Evolutionary conservation across 2,797 vertebrate genomes (phyloP), one percentile per base, ranked within the genome.

Genomic region (Phyllotis vaccarum): DNA sequence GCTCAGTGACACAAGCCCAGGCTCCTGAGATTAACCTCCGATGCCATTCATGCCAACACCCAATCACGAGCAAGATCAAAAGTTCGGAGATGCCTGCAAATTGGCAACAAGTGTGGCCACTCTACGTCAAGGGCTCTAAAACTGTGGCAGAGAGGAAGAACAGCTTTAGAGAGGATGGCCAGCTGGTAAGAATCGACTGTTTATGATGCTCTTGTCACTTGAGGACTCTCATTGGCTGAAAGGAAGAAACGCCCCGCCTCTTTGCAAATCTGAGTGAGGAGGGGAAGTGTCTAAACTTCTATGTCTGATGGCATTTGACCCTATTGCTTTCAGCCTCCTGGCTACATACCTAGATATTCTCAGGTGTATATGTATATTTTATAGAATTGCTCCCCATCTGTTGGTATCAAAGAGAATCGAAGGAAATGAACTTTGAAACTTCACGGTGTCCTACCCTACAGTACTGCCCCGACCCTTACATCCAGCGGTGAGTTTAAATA

Each of bases 391-490:
- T 98, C 97, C 79, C 90, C 94, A 96, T 95, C 81, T 97, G 93
- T 98, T 98, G 98, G 94, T 98, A 97, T 96, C 98, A 93, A 98
- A 98, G 98, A 98, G 97, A 97, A 91, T 95, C 76, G 88, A 98
- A 98, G 98, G 98, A 99, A 98, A 99, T 99, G 99, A 99, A 99
- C 98, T 98, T 98, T 95, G 98, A 99, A 98, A 93, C 98, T 2
- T 99, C 99, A 92, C 99, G 99, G 82, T 99, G 99, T 98, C 98
- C 99, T 97, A 98, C 99, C 96, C 98, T 99, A 98, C 99, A 99
- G 98, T 99, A 99, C 98, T 99, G 99, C 98, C 99, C 99, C 56
- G 99, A 99, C 97, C 99, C 99, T 97, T 99, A 99, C 98, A 99
- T 99, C 98, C 99, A 99, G 98, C 99, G 99, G 99, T 99, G 99